Evolutionary conservation across 2,113 vertebrate genomes (phyloP).

Genomic region (Rhadina sibilatrix): DNA sequence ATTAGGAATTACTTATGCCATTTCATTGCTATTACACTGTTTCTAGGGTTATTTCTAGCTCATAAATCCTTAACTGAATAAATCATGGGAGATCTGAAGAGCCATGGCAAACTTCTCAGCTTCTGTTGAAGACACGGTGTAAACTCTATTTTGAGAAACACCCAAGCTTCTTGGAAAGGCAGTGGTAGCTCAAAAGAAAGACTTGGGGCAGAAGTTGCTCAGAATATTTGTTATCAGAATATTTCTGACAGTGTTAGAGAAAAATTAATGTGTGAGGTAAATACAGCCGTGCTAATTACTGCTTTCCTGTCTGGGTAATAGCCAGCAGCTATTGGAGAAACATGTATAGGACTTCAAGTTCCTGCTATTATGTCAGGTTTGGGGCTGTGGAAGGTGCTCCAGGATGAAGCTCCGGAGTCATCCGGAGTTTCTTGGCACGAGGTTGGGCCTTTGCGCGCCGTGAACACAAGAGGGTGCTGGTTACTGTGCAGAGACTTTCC

Average conservation of each 20-base stretch:
- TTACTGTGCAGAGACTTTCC: background rate
- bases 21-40: background rate
- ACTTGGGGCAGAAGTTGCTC: background rate
- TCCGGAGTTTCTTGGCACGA: accelerated
- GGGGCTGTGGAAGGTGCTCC: background rate
- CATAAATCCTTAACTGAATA: background rate
- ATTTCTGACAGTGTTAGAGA: background rate
- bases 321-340: background rate
- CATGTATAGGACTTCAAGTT: background rate
- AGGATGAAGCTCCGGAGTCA: background rate
- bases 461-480: background rate
- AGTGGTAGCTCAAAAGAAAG: background rate
- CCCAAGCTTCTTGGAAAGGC: background rate
- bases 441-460: accelerated
- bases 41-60: background rate
- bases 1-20: background rate
- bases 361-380: background rate
- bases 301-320: background rate
- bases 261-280: background rate
- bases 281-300: background rate
- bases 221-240: background rate
- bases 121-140: background rate
- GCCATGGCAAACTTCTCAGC: background rate
- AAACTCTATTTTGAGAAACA: background rate
- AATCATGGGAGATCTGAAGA: background rate